Evolutionary conservation across 2,888 invertebrate genomes (phyloP).

Genomic region (Galerucella calmariensis): DNA sequence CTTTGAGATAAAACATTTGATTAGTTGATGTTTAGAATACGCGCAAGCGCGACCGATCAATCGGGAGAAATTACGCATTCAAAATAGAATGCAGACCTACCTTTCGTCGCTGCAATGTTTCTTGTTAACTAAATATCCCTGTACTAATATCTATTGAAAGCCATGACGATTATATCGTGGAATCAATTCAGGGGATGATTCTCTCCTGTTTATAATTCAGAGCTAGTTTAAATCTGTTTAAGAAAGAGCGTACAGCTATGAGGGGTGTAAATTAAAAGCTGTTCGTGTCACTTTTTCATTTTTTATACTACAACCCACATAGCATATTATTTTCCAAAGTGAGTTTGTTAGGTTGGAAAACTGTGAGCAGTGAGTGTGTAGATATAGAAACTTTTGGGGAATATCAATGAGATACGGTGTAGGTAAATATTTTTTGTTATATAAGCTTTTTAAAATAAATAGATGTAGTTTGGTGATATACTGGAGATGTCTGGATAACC

Average conservation of each 20-base stretch:
- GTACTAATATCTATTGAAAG: constrained; percentile 7
- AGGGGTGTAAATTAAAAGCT: constrained; percentile 18
- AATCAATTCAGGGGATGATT: constrained; percentile 17
- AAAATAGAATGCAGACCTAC: no score
- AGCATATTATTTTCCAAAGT: not conserved
- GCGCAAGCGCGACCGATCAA: no score
- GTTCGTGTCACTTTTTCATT: not conserved
- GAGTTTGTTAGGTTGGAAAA: not conserved
- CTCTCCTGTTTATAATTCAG: constrained; percentile 10
- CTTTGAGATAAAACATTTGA: no score
- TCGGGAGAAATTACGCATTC: no score
- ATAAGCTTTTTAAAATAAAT: no score
- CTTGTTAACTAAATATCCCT: not conserved
- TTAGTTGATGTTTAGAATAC: no score
- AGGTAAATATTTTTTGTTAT: no score
- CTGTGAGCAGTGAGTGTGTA: not conserved
- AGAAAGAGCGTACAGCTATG: constrained; percentile 13
- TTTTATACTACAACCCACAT: not conserved
- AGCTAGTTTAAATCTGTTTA: constrained; percentile 13
- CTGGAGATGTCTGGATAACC: no score
- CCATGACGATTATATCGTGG: constrained; percentile 17
- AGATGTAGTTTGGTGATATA: no score
- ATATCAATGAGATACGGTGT: no score
- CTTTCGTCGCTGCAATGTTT: no score
- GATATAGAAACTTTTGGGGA: no score